These are phyloP conservation scores for Trichomycterus rosablanca DNA, from an alignment of 2,113 vertebrate species.

Conservation along the genomic window DNA sequence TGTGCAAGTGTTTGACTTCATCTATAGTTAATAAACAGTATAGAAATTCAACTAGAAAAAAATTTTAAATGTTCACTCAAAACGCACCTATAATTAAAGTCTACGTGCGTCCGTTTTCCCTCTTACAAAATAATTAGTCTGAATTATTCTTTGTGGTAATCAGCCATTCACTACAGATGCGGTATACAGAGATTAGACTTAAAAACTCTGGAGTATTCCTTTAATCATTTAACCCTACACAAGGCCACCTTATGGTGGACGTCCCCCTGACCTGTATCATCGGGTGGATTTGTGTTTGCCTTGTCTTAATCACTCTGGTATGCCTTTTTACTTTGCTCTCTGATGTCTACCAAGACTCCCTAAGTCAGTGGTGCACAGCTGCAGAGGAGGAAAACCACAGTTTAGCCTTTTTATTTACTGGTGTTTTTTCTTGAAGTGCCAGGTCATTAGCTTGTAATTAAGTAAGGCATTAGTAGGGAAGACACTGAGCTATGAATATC, in stretches of 20 bases:
- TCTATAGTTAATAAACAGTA: no score
- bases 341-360: slow-evolving; percentile 51
- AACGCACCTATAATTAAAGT: no score
- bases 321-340: slow-evolving; percentile 42
- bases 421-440: not conserved
- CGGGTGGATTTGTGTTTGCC: slow-evolving; percentile 4
- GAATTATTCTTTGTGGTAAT: no score
- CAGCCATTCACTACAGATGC: slow-evolving; percentile 1
- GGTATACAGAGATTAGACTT: slow-evolving; percentile 12
- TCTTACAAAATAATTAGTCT: no score
- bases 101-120: no score
- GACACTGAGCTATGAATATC: not conserved
- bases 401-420: slow-evolving; percentile 12
- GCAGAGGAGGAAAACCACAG: not conserved
- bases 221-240: slow-evolving; percentile 10
- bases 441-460: not conserved
- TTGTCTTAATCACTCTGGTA: slow-evolving; percentile 32
- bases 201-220: no score
- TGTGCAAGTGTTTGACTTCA: no score
- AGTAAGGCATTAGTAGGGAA: not conserved
- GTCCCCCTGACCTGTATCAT: not conserved
- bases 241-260: not conserved
- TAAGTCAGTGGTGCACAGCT: slow-evolving; percentile 22
- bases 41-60: no score
- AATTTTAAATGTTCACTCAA: no score